Evolutionary conservation across 2,888 invertebrate species (phyloP).

Genomic region (Diarsia rubi): DNA sequence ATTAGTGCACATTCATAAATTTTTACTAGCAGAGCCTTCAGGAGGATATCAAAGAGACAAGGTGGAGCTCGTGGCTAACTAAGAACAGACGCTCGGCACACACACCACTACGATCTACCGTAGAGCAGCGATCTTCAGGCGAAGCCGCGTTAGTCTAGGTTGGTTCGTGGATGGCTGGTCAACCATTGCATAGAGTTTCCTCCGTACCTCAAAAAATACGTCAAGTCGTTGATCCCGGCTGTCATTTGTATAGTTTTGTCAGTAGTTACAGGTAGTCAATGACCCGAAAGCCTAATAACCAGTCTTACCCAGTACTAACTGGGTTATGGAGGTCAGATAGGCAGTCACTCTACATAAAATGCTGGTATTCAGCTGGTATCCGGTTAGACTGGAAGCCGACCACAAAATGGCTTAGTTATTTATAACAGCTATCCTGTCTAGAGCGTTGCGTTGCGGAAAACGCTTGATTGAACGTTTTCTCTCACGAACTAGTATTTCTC

Average conservation of each 20-base stretch:
- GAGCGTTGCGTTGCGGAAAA: constrained; percentile 18
- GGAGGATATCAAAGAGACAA: background rate
- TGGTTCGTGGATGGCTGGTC: background rate
- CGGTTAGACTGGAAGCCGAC: background rate
- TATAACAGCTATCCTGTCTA: background rate
- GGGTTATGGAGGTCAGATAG: background rate
- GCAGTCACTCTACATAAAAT: background rate
- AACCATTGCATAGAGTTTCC: background rate
- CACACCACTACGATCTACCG: no score
- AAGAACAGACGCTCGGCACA: background rate
- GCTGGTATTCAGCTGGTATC: background rate
- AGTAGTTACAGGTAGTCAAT: background rate
- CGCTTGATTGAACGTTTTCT: constrained; percentile 6
- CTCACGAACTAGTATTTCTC: background rate
- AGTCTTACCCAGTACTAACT: background rate
- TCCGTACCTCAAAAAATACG: background rate
- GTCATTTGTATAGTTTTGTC: background rate
- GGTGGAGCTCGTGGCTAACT: background rate
- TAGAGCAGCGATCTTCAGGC: background rate
- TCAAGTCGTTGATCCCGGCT: background rate
- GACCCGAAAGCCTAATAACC: background rate
- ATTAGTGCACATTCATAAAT: background rate
- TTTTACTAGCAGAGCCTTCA: no score
- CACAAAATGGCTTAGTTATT: constrained; percentile 4
- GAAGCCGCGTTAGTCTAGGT: background rate